Conservation (phyloP, 2,113 vertebrate species). For the Calyptommatus sinebrachiatus region DNA sequence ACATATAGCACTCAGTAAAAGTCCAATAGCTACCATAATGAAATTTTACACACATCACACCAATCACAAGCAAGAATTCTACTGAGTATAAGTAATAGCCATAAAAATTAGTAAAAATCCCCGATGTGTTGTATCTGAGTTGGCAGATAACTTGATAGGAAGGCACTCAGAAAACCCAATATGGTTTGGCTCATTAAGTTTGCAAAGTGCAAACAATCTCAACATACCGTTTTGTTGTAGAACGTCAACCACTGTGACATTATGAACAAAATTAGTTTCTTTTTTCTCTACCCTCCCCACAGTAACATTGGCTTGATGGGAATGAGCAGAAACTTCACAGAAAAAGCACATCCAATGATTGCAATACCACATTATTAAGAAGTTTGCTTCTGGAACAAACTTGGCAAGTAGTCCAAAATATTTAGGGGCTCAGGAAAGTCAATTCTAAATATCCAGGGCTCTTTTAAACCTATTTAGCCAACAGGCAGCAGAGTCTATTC, state of each 20-base stretch:
- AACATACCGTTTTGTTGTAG: slow-evolving; percentile 68
- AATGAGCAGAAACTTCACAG: slow-evolving; percentile 67
- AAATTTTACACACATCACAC: slow-evolving; percentile 47
- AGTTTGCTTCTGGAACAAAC: slow-evolving; percentile 49
- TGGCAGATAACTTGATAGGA: slow-evolving; percentile 74
- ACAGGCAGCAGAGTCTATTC: slow-evolving; percentile 27
- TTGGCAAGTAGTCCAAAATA: slow-evolving; percentile 46
- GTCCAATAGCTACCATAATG: slow-evolving; percentile 52
- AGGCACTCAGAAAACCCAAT: slow-evolving; percentile 89
- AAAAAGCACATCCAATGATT: slow-evolving; percentile 60
- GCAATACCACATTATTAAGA: slow-evolving; percentile 48
- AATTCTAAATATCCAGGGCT: slow-evolving; percentile 56
- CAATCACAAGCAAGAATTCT: slow-evolving; percentile 53
- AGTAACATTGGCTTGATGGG: slow-evolving; percentile 71
- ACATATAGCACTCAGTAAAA: slow-evolving; percentile 49
- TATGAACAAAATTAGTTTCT: slow-evolving; percentile 64
- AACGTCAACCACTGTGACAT: slow-evolving; percentile 72
- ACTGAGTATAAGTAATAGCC: slow-evolving; percentile 58
- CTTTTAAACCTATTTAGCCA: slow-evolving; percentile 31
- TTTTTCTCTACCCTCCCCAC: slow-evolving; percentile 32
- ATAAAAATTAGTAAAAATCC: slow-evolving; percentile 60
- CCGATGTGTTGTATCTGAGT: slow-evolving; percentile 62
- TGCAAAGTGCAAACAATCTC: slow-evolving; percentile 82
- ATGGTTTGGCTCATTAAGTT: slow-evolving; percentile 80
- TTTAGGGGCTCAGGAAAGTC: slow-evolving; percentile 56